Evolutionary conservation across 2,888 invertebrate species (phyloP).

Genomic region (Scaptomyza parva): DNA sequence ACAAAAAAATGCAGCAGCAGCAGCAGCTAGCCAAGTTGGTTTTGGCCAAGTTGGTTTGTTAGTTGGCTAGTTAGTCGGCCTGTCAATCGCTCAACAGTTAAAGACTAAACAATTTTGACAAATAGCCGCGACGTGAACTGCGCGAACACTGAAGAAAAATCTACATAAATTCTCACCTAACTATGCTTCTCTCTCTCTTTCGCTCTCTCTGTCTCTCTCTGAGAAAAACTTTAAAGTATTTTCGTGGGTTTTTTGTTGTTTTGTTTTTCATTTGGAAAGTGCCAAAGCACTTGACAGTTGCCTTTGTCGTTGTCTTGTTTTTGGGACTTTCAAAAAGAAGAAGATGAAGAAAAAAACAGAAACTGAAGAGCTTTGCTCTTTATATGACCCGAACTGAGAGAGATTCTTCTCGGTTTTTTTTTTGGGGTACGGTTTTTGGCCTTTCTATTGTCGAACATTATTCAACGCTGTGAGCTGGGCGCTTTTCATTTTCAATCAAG

Average conservation of each 20-base stretch:
- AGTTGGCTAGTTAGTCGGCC: constrained; percentile 70
- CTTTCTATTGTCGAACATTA: constrained; percentile 57
- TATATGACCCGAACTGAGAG: constrained; percentile 18
- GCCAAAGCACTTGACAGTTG: constrained; percentile 74
- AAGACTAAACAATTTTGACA: constrained; percentile 83
- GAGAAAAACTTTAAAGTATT: constrained; percentile 32
- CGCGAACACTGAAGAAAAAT: constrained; percentile 54
- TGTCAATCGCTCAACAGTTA: constrained; percentile 79
- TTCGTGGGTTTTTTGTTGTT: constrained; percentile 7
- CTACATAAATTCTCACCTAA: constrained; percentile 74
- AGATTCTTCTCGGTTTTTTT: constrained; percentile 37
- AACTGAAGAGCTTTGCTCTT: constrained; percentile 42
- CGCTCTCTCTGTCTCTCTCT: constrained; percentile 21
- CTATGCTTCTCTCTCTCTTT: no score
- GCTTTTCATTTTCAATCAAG: constrained; percentile 82
- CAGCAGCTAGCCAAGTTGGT: constrained; percentile 69
- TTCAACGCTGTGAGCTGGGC: constrained; percentile 56
- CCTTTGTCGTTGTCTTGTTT: constrained; percentile 50
- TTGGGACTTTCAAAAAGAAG: constrained; percentile 63
- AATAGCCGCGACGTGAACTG: constrained; percentile 68
- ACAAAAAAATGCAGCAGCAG: constrained; percentile 24
- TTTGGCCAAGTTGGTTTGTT: constrained; percentile 32
- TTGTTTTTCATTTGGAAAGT: constrained; percentile 64
- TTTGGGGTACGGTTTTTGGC: constrained; percentile 22
- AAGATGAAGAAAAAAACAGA: constrained; percentile 32